Percentiles rank a stretch among this genome's conserved stretches.
phyloP scores from a whole-genome alignment of 2,797 vertebrate genomes.

The Yasuhikotakia modesta region DNA sequence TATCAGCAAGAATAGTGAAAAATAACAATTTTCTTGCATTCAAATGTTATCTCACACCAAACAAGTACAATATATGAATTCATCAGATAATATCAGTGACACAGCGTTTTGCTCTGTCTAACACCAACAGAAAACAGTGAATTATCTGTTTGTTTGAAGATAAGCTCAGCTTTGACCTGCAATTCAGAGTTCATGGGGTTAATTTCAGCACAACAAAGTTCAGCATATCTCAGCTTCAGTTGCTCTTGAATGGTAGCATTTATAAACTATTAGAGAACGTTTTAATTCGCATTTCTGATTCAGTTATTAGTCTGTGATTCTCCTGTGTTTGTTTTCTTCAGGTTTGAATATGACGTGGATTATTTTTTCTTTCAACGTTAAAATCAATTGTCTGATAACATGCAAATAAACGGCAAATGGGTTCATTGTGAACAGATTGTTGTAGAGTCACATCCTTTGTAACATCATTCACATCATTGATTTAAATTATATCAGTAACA shows the following conservation, averaged over 20 bases:
- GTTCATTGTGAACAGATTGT: background rate
- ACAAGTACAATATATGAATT: constrained; percentile 54
- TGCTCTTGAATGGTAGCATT: background rate
- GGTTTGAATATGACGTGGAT: constrained; percentile 52
- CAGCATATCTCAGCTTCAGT: background rate
- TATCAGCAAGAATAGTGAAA: background rate
- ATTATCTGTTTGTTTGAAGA: constrained; percentile 54
- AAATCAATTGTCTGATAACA: constrained; percentile 17
- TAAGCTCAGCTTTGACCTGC: constrained; percentile 21
- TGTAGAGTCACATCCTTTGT: too few species aligned
- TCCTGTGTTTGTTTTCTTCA: constrained; percentile 4
- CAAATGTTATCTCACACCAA: background rate
- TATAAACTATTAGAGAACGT: background rate
- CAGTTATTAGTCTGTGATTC: background rate
- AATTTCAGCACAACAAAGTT: constrained; percentile 8
- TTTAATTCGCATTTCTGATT: background rate
- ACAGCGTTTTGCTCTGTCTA: constrained; percentile 68
- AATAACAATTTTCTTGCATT: background rate
- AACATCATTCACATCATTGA: background rate
- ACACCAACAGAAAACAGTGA: constrained; percentile 60
- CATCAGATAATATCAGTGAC: constrained; percentile 68
- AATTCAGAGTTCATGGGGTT: constrained; percentile 50
- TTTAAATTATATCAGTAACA: too few species aligned
- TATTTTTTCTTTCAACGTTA: constrained; percentile 42
- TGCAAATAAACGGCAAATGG: constrained; percentile 48